phyloP scores from a whole-genome alignment of 2,888 invertebrate genomes.

The Vannuccia rotundouncinata region DNA sequence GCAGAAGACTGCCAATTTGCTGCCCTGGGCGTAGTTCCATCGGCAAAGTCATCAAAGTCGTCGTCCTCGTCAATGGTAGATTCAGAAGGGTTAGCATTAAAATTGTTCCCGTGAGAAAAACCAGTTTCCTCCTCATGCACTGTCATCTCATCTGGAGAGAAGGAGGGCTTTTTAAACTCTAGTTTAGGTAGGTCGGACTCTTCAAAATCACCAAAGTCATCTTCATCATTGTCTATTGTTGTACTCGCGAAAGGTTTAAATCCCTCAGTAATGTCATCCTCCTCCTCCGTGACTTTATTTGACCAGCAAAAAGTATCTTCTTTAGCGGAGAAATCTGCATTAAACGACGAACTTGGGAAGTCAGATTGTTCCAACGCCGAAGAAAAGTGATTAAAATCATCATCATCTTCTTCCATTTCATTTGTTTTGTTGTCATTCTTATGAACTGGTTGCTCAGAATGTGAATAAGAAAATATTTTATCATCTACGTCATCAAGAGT shows the following conservation, averaged over 20 bases:
- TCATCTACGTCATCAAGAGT: too few relatives aligned
- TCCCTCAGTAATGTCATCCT: not conserved
- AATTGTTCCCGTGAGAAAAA: too few relatives aligned
- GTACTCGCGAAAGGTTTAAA: not conserved
- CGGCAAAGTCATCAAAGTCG: conserved; percentile 2
- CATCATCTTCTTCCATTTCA: not conserved
- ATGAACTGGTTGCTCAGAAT: too few relatives aligned
- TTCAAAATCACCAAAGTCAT: conserved; percentile 16
- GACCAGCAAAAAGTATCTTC: not conserved
- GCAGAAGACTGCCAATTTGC: not conserved
- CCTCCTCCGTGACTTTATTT: not conserved
- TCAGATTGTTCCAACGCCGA: not conserved
- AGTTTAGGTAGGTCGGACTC: not conserved
- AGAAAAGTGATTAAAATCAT: conserved; percentile 1
- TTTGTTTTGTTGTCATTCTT: too few relatives aligned
- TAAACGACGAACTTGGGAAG: not conserved
- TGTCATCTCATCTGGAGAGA: conserved; percentile 15
- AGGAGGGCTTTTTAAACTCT: not conserved
- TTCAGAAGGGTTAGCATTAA: too few relatives aligned
- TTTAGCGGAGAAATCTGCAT: not conserved
- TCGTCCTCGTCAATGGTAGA: not conserved
- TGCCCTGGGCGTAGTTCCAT: not conserved
- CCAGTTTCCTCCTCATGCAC: too few relatives aligned
- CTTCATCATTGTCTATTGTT: not conserved
- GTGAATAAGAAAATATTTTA: too few relatives aligned